phyloP scores from a whole-genome alignment of 2,888 invertebrate genomes.

The Nomada fucata region DNA sequence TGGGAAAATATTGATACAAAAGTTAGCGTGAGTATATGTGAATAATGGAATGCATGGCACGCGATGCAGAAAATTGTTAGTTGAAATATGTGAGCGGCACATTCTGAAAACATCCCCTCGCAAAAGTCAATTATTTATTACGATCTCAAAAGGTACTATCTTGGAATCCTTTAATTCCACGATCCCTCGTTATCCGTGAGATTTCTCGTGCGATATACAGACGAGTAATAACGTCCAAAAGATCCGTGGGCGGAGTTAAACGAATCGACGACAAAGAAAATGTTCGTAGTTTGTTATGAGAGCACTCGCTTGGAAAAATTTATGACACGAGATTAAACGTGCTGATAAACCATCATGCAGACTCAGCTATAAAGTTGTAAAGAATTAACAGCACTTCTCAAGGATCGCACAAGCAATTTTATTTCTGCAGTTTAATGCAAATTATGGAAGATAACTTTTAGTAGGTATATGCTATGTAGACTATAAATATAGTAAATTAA shows the following conservation, averaged over 20 bases:
- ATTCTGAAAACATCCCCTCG: neutral
- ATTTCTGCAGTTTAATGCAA: neutral
- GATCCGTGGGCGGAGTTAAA: conserved; percentile 31
- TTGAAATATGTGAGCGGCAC: neutral
- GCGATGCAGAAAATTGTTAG: neutral
- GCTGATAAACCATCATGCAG: conserved; percentile 2
- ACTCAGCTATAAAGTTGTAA: neutral
- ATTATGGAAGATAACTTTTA: no score
- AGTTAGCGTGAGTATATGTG: neutral
- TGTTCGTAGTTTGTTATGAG: conserved; percentile 16
- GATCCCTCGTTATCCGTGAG: conserved; percentile 52
- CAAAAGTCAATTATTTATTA: conserved; percentile 43
- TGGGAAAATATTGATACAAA: no score
- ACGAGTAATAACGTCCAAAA: conserved; percentile 21
- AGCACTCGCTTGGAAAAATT: conserved; percentile 4
- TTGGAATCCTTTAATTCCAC: conserved; percentile 54
- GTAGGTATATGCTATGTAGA: no score
- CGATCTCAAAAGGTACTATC: conserved; percentile 29
- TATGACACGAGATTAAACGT: neutral
- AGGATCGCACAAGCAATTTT: neutral
- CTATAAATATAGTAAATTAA: no score
- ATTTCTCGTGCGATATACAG: conserved; percentile 58
- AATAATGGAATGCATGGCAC: neutral
- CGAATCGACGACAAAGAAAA: conserved; percentile 39
- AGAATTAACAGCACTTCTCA: neutral